Evolutionary conservation across 2,888 invertebrate species (phyloP), one percentile per base, ranked within the genome.

Genomic region (Scaptomyza polygonia): DNA sequence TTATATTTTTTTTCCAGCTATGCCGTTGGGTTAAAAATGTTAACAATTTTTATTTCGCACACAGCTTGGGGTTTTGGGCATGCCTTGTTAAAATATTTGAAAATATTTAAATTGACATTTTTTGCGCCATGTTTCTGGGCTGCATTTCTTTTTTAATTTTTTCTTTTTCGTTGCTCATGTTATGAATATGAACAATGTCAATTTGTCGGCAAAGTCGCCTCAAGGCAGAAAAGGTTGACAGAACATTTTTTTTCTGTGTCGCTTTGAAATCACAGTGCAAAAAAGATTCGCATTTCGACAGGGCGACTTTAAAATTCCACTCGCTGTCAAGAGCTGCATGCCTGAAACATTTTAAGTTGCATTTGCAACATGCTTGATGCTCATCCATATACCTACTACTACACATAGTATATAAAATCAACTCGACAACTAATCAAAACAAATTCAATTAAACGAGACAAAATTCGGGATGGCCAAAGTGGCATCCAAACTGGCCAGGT

Each of bases 31-130:
- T 18, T 63, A 73, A 67, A 77, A 84, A 87, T 80, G 54, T 72
- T 47, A 61, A 70, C 67, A 81, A 86, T 86, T 83, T 87, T 73
- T 86, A 77, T 88, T 85, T 84, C 74, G 77, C 84, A 88, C 86
- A 87, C 72, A 49, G 58, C 58, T 54, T 55, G 52, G 49, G 49
- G 51, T 54, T 64, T 54, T 64, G 44, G 63, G 25, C 69, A 55
- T 70, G 67, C 70, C 77, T 82, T 79, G 79, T 82, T 74, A 76
- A 88, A 87, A 88, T 83, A 83, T 82, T 88, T 89, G 76, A 75
- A 86, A 88, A 89, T 89, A 88, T 88, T 88, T 88, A 88, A 89
- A 88, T 88, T 88, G 85, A 83, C 89, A 88, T 89, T 88, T 88
- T 88, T 81, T 67, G 67, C 52, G 44, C 11, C 14, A 18, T 48